Conservation (phyloP, 2,113 vertebrate species). For the Tragelaphus imberbis region DNA sequence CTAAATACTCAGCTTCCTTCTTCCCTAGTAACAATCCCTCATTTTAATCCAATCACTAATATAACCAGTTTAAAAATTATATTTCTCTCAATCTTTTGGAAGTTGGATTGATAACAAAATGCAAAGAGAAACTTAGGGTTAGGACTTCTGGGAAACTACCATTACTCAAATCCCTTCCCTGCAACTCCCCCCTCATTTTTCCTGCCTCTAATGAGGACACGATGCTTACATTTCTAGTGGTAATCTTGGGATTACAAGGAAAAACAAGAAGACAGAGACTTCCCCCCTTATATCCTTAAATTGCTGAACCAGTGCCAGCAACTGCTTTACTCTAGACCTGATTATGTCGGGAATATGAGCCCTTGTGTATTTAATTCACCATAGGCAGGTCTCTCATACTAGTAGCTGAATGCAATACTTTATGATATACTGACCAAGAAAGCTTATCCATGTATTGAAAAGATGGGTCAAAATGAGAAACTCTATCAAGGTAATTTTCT, state of each 20-base stretch:
- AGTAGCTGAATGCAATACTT: not conserved
- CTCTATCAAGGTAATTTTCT: constrained; percentile 1
- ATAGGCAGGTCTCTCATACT: not conserved
- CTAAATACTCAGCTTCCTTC: not conserved
- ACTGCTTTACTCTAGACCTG: not conserved
- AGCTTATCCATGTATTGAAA: not conserved
- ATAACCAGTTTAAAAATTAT: not conserved
- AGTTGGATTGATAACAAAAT: not conserved
- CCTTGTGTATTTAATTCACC: not conserved
- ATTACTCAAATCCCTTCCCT: not conserved
- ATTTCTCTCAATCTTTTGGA: not conserved
- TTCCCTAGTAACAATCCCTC: not conserved
- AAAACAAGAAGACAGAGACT: not conserved
- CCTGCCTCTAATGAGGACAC: not conserved
- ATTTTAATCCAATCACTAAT: not conserved
- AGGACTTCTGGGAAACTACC: not conserved
- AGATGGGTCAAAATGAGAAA: not conserved
- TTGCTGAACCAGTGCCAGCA: not conserved
- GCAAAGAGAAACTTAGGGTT: not conserved
- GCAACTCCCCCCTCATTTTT: not conserved
- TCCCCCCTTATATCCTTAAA: not conserved
- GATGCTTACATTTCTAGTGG: not conserved
- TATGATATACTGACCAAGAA: not conserved
- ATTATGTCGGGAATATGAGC: not conserved
- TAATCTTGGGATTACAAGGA: not conserved